These are phyloP conservation scores for Natator depressus DNA, from an alignment of 2,113 vertebrate species.

Conservation along the genomic window DNA sequence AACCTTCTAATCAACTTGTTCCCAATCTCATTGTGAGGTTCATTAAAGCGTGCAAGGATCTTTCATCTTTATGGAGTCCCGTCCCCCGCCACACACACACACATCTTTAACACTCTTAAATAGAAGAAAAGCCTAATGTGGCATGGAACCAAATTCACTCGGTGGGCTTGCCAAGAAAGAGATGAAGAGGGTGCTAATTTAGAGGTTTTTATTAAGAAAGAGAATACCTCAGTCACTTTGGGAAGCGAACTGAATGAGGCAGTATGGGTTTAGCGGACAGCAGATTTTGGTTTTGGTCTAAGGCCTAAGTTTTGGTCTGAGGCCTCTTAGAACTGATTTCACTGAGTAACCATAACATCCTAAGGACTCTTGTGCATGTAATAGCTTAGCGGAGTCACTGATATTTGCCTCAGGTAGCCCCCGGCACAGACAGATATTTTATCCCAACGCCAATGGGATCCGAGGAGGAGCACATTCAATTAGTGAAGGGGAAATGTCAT, in stretches of 20 bases:
- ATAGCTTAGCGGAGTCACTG: neutral
- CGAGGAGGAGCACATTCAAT: rapidly evolving
- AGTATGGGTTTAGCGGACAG: neutral
- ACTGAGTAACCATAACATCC: neutral
- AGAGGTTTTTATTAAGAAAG: neutral
- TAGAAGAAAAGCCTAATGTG: slow-evolving; percentile 8
- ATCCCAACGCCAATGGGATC: rapidly evolving
- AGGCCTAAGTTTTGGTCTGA: neutral
- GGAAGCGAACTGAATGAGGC: neutral
- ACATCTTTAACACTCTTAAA: slow-evolving; percentile 51
- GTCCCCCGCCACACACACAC: neutral
- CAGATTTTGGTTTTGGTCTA: neutral
- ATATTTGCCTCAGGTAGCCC: neutral
- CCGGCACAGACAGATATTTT: neutral
- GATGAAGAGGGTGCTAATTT: neutral
- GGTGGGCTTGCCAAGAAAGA: slow-evolving; percentile 24
- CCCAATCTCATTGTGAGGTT: slow-evolving; percentile 59
- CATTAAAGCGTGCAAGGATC: slow-evolving; percentile 61
- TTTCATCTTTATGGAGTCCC: slow-evolving; percentile 50
- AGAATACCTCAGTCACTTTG: neutral
- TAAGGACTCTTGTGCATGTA: neutral
- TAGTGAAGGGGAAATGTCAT: neutral
- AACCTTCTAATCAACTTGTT: slow-evolving; percentile 69
- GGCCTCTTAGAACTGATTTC: neutral
- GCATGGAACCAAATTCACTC: neutral